Evolutionary conservation across 2,113 vertebrate genomes (phyloP), one percentile per base, ranked within the genome.

Genomic region (Pogonocichla stellata): DNA sequence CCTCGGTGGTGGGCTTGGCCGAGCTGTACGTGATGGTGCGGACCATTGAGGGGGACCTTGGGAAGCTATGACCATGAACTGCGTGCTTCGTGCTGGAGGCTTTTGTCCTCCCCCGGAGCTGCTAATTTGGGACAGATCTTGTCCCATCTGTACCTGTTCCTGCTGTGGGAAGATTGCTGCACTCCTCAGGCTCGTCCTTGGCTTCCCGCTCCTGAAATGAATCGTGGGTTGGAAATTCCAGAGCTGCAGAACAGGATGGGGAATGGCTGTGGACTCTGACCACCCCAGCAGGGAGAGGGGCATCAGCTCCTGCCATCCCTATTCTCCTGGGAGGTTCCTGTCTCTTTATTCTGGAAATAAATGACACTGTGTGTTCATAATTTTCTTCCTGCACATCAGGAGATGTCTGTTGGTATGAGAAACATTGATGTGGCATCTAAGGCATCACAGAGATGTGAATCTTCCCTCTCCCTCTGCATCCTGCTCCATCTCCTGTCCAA

Each of bases 11-110:
- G 20, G 99, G 99, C 28, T 97, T 99, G 69, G 99, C 99, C 0
- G 99, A 99, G 97, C 98, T 99, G 6, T 99, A 99, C 3, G 98
- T 99, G 66, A 98, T 99, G 97, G 99, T 99, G 51, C 98, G 98
- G 73, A 99, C 98, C 12, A 98, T 99, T 95, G 99, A 99, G 96
- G 99, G 99, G 48, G 99, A 99, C 31, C 95, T 99, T 0, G 99
- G 99, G 75, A 98, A 99, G 28, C 98, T 98, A 0, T 99, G 97
- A 98, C 40, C 42, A 0, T 34, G 43, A 60, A 22, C 53, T 45
- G 38, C 5, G 10, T 36, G 34, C 45, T 60, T 91, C 1, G 0
- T 16, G 57, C 78, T 80, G 82, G 80, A 81, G 93, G 83, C 6
- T 65, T 69, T 66, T 36, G 60, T 65, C 33, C 45, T 53, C 62